A percentile compares a stretch with the other conserved stretches of the same genome.
Conservation (phyloP, 1,140 invertebrate species). For the Pogonomyrmex barbatus region DNA sequence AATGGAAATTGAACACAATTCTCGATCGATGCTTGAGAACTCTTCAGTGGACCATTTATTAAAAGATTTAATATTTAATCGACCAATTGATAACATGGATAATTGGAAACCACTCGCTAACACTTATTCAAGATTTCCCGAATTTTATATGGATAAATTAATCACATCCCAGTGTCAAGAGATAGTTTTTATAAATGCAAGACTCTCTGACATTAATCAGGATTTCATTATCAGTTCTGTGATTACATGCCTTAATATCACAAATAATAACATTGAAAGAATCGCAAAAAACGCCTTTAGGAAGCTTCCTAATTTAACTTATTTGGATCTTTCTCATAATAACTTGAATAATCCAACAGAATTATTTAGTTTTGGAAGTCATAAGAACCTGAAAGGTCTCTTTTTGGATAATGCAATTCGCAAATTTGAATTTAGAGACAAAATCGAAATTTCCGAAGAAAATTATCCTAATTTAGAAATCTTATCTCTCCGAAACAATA, state of each 20-base stretch:
- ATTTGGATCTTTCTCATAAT: background rate
- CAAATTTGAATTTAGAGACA: no score
- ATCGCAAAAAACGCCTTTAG: background rate
- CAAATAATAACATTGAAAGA: background rate
- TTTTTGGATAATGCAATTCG: background rate
- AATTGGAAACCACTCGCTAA: no score
- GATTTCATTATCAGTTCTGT: background rate
- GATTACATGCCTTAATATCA: background rate
- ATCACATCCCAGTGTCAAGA: background rate
- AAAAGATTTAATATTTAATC: no score
- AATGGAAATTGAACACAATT: no score
- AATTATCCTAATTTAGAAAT: conserved; percentile 30
- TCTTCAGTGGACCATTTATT: no score
- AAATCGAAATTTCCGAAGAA: background rate
- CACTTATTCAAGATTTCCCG: background rate
- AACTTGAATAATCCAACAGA: background rate
- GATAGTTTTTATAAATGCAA: background rate
- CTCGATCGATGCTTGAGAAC: no score
- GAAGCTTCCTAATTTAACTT: conserved; percentile 1
- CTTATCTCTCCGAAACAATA: background rate
- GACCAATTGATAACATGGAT: no score
- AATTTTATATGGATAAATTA: background rate
- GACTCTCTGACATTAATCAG: background rate
- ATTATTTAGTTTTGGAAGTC: background rate
- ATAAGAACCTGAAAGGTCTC: background rate